Base-by-base conservation (phyloP, 2,797 vertebrate species). In the Tenualosa thibaudeaui region DNA sequence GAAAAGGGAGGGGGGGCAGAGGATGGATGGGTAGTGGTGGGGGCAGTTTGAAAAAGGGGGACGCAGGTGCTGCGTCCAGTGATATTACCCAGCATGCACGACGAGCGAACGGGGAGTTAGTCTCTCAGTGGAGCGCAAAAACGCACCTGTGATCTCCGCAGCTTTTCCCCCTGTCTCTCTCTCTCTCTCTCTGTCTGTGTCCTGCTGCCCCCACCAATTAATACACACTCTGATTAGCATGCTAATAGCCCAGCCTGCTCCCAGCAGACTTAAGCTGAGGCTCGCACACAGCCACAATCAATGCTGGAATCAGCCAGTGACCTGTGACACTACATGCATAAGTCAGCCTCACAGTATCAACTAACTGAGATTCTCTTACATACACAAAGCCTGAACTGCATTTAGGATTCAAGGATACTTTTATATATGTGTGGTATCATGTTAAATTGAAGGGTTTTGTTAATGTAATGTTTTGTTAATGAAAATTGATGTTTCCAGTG, bases 191-290 rank as follows among this genome's bases (percentile, higher is more conserved):
- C 81, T 24, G 26, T 50, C 81, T 78, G 43, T 81, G 46, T 81
- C 81, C 17, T 26, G 13, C 51, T 37, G 4, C 7, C 26, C 8
- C n/a, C 85, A 85, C 89, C 83, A 82, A 86, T 91, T 91, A 91
- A 93, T 92, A 90, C 89, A 93, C 92, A 93, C 92, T 91, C 91
- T 93, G 91, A 93, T 92, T 91, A 92, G 93, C 93, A 92, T 84
- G 89, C 92, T 93, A 92, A 94, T 93, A 93, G 87, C 51, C 24
- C 46, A 40, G 26, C n/a, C 49, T 8, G 26, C 31, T 82, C 58
- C 56, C 56, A 71, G 56, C 24, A 56, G 46, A 46, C 60, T 17
- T 22, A 71, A 31, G 58, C 58, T 10, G 22, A 22, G 19, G 22
- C 58, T 60, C n/a, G n/a, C 58, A 78, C 17, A 37, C 68, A 22